Evolutionary conservation across 2,797 vertebrate species (phyloP).

Genomic region (Limosa lapponica): DNA sequence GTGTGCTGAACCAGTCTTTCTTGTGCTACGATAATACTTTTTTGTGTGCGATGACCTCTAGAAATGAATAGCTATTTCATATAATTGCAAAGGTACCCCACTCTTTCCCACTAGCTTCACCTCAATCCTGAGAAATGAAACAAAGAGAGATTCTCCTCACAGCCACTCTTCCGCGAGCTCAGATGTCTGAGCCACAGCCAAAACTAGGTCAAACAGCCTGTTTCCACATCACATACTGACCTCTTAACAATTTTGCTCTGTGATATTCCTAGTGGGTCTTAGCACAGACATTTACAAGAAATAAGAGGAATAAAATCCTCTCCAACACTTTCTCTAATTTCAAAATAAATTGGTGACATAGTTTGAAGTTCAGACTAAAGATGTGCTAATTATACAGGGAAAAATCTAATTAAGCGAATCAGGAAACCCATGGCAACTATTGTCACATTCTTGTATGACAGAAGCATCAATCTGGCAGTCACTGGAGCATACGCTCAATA

Average conservation of each 20-base stretch:
- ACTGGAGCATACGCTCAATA: conserved; percentile 69
- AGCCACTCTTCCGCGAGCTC: neutral
- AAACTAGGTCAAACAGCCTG: conserved; percentile 72
- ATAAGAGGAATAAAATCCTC: conserved; percentile 52
- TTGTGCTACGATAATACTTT: neutral
- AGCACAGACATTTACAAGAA: conserved; percentile 41
- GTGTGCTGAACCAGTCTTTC: neutral
- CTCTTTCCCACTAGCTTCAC: conserved; percentile 21
- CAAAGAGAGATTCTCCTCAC: conserved; percentile 49
- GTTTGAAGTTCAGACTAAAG: conserved; percentile 70
- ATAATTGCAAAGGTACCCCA: conserved; percentile 40
- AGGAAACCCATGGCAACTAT: conserved; percentile 72
- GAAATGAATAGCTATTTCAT: conserved; percentile 42
- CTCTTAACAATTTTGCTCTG: conserved; percentile 56
- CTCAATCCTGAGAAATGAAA: conserved; percentile 30
- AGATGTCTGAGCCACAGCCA: conserved; percentile 47
- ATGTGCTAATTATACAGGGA: conserved; percentile 72
- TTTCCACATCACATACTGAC: conserved; percentile 67
- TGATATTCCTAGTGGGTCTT: conserved; percentile 56
- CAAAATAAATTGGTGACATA: conserved; percentile 66
- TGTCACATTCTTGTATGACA: conserved; percentile 69
- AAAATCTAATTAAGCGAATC: conserved; percentile 72
- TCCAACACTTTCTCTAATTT: conserved; percentile 56
- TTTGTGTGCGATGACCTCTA: conserved; percentile 5
- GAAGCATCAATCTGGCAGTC: conserved; percentile 71